phyloP scores from a whole-genome alignment of 2,797 vertebrate genomes.

The Acanthurus lineatus region DNA sequence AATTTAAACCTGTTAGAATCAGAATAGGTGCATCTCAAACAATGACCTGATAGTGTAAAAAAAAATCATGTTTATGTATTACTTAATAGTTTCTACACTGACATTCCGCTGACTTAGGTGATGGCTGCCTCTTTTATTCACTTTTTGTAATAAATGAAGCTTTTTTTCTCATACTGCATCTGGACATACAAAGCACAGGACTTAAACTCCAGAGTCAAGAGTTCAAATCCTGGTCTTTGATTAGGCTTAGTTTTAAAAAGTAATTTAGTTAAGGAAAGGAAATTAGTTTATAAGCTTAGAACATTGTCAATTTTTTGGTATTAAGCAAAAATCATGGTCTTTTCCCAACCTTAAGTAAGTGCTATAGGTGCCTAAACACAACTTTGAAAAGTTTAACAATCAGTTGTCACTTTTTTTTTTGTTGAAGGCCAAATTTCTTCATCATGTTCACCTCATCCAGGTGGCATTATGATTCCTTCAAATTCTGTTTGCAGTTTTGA shows the following conservation, averaged over 20 bases:
- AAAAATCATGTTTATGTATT: not conserved
- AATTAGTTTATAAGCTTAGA: not conserved
- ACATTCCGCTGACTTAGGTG: not conserved
- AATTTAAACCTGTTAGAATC: not conserved
- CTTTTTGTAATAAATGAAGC: too few relatives aligned
- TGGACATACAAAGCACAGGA: too few relatives aligned
- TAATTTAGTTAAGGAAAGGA: not conserved
- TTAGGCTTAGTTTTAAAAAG: not conserved
- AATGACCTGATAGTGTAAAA: not conserved
- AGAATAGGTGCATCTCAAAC: not conserved
- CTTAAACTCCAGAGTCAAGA: too few relatives aligned
- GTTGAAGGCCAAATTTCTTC: not conserved
- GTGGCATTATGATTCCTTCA: not conserved
- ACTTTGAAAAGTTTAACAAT: not conserved
- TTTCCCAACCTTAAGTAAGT: not conserved
- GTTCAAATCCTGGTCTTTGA: not conserved
- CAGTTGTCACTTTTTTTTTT: not conserved
- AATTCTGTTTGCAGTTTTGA: not conserved
- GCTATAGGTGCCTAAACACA: too few relatives aligned
- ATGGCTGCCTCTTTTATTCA: not conserved
- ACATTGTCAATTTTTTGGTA: not conserved
- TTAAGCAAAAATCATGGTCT: not conserved
- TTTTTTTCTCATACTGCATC: too few relatives aligned
- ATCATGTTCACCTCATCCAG: not conserved
- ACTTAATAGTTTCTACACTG: not conserved